These are phyloP conservation scores for Poecilia latipinna DNA, from an alignment of 2,113 vertebrate genomes.

Conservation along the genomic window DNA sequence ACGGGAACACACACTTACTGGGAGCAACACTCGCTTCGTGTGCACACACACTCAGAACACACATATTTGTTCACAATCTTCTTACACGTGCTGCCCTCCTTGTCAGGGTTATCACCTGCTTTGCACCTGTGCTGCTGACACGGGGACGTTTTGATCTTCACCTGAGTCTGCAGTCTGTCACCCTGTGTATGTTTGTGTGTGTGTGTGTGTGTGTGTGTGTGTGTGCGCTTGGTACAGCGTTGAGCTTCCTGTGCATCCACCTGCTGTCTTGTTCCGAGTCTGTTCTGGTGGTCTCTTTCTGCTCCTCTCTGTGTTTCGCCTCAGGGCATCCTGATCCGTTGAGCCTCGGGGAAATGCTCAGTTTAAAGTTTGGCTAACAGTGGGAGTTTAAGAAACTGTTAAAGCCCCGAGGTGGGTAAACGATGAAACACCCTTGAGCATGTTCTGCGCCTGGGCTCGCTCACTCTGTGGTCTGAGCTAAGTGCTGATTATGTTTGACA, in stretches of 20 bases:
- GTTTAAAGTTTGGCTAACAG: slow-evolving; percentile 36
- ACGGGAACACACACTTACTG: slow-evolving; percentile 43
- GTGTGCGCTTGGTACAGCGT: slow-evolving; percentile 5
- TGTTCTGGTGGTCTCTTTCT: slow-evolving; percentile 34
- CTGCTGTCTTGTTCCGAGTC: slow-evolving; percentile 17
- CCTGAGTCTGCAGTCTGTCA: slow-evolving; percentile 26
- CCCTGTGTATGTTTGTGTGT: neutral
- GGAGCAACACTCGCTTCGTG: slow-evolving; percentile 18
- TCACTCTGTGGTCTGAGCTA: slow-evolving; percentile 34
- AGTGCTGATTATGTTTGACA: slow-evolving; percentile 19
- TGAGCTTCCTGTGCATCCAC: slow-evolving; percentile 21
- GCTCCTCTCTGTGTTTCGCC: slow-evolving; percentile 41
- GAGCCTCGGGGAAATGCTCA: slow-evolving; percentile 28
- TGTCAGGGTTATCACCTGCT: slow-evolving; percentile 38
- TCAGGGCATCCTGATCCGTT: slow-evolving; percentile 45
- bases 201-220: too few relatives aligned
- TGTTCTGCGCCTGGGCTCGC: slow-evolving; percentile 4
- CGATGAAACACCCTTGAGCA: slow-evolving; percentile 28
- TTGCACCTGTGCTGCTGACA: slow-evolving; percentile 34
- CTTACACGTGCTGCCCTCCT: slow-evolving; percentile 21
- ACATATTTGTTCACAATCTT: neutral
- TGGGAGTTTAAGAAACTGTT: slow-evolving; percentile 29
- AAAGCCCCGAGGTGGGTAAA: slow-evolving; percentile 19
- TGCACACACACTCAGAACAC: slow-evolving; percentile 5
- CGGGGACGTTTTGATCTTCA: neutral